Evolutionary conservation across 2,797 vertebrate species (phyloP), one percentile per base, ranked within the genome.

Genomic region (Melanotaenia trifasciata): DNA sequence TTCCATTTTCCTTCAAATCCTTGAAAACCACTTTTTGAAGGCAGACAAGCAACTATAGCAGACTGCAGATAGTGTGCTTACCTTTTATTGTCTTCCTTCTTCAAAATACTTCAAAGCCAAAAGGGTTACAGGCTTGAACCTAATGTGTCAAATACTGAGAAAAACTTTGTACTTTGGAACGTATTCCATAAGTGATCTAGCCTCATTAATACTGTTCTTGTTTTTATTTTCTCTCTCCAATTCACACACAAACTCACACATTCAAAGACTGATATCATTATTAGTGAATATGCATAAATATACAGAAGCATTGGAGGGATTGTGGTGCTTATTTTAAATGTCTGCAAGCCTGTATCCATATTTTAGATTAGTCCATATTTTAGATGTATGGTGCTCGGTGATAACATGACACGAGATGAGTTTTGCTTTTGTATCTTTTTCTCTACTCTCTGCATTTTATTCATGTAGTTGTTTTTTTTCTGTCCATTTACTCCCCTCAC

Each of bases 401-500:
- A 70, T 64, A 56, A 76, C 36, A 38, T 38, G 36, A 68, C 30
- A 26, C 81, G 67, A 70, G 57, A 64, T 32, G 32, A 22, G 35
- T 68, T 54, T 58, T 28, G 40, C 24, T 74, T 26, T 68, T 33
- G 22, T 67, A 47, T 72, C 59, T 60, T 53, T 64, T 74, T 63
- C 43, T 74, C 64, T 64, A 38, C 58, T 78, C 58, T 78, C 56
- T 54, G n/a, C 47, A 76, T 82, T 84, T 69, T 74, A 83, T 83
- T 84, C 71, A 72, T 90, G 75, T 72, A 40, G 12, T 28, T 28
- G 2, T 13, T 76, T 85, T 83, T 85, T 83, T 70, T 75, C 64
- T 71, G 62, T 79, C 80, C 76, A 84, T 90, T 87, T 83, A 81
- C 78, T 45, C 72, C 74, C 59, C 53, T 65, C 62, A 68, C 81